Conservation (phyloP, 1,140 invertebrate species). For the Euura lappo region DNA sequence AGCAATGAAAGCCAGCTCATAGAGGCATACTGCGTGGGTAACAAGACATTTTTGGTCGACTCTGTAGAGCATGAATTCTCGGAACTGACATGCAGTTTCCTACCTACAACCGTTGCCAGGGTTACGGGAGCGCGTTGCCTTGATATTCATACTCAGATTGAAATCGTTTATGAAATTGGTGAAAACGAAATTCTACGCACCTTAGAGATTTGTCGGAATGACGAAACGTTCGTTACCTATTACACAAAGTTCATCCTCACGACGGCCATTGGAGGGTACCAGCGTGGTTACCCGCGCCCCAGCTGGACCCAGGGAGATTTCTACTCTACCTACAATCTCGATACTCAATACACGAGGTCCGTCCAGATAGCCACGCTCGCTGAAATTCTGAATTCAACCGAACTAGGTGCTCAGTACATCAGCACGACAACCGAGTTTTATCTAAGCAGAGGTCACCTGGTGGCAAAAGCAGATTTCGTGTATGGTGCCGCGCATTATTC, state of each 20-base stretch:
- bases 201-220: slow-evolving; percentile 56
- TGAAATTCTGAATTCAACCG: slow-evolving; percentile 38
- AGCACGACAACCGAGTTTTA: slow-evolving; percentile 32
- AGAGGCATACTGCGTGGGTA: slow-evolving; percentile 26
- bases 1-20: background rate
- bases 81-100: slow-evolving; percentile 21
- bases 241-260: slow-evolving; percentile 50
- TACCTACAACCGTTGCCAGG: background rate
- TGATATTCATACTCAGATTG: slow-evolving; percentile 15
- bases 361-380: slow-evolving; percentile 41
- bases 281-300: slow-evolving; percentile 42
- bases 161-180: slow-evolving; percentile 39
- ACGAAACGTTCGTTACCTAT: slow-evolving; percentile 48
- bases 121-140: background rate
- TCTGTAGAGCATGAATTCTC: slow-evolving; percentile 22
- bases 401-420: slow-evolving; percentile 38
- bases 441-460: slow-evolving; percentile 55
- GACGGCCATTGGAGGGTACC: slow-evolving; percentile 35
- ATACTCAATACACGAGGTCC: slow-evolving; percentile 39
- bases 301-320: slow-evolving; percentile 40
- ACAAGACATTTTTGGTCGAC: slow-evolving; percentile 29
- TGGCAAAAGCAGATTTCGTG: slow-evolving; percentile 59
- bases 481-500: slow-evolving; percentile 49
- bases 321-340: slow-evolving; percentile 35
- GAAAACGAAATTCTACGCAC: slow-evolving; percentile 42